Evolutionary conservation across 2,797 vertebrate species (phyloP), one percentile per base, ranked within the genome.

Genomic region (Australoheros facetus): DNA sequence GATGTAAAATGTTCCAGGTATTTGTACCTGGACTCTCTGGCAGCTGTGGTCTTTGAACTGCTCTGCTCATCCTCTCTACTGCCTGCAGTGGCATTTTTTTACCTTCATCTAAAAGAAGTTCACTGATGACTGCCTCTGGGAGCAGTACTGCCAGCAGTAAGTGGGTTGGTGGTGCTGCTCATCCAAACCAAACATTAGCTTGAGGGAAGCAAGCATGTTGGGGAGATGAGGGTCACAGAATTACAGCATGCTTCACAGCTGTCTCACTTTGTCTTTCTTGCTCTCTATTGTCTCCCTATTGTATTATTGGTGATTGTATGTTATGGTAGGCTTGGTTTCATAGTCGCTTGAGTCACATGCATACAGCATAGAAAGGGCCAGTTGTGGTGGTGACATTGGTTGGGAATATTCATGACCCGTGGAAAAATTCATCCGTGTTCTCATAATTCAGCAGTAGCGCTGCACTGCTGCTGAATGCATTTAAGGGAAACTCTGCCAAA

Each of bases 181-280:
- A 53, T 56, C 34, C 71, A 72, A 72, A 26, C 23, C 28, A 56
- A 73, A 56, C 71, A 45, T 56, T 73, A 45, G 17, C 23, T 73
- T 37, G 55, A 73, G 55, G 42, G 55, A 73, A 45, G 37, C 37
- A 30, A 23, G 23, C 23, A 39, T 37, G 32, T 39, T 51, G 10
- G 70, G 21, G 32, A 56, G 34, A 56, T 7, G 32, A 37, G 54
- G n/a, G 30, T 21, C 70, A 54, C 32, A 72, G 70, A 39, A 39
- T 21, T 26, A 21, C 55, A 57, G 10, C 23, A 66, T 48, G 42
- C 23, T 66, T 12, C 42, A 66, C 42, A 48, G 42, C 42, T 51
- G 23, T 69, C 39, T 48, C 23, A 23, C 5, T 66, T 26, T 28
- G 28, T 66, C 3, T 66, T 48, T 66, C 39, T 66, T 66, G 39